phyloP scores from a whole-genome alignment of 2,113 vertebrate species.

The Hypocryptadius cinnamomeus region DNA sequence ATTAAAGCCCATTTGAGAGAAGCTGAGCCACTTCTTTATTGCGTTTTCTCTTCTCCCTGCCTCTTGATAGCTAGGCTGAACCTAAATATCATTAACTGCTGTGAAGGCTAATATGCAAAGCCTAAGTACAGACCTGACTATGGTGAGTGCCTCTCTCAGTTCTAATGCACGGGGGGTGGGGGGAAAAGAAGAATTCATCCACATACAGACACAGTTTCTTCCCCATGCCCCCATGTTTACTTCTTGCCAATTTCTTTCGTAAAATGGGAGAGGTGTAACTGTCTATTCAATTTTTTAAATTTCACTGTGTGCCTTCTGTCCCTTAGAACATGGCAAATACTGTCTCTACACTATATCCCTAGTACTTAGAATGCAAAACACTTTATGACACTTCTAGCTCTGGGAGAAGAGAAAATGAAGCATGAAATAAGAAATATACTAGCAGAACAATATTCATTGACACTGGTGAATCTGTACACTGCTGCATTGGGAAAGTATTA shows the following conservation, averaged over 20 bases:
- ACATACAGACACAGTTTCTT: background rate
- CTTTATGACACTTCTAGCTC: slow-evolving; percentile 60
- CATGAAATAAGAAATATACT: slow-evolving; percentile 70
- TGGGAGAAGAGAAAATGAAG: slow-evolving; percentile 65
- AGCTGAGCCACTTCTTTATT: background rate
- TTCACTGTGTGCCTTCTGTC: background rate
- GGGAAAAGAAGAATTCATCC: background rate
- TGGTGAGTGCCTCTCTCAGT: background rate
- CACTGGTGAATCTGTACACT: slow-evolving; percentile 32
- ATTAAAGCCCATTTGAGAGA: slow-evolving; percentile 25
- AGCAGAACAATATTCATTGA: slow-evolving; percentile 67
- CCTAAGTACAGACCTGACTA: background rate
- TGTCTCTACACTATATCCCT: slow-evolving; percentile 46
- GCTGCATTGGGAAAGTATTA: background rate
- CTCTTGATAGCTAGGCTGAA: background rate
- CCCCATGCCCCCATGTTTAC: background rate
- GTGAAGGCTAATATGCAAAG: background rate
- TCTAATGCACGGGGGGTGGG: fast-evolving
- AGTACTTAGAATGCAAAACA: slow-evolving; percentile 58
- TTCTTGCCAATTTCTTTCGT: background rate
- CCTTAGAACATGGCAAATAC: slow-evolving; percentile 37
- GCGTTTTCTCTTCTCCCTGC: background rate
- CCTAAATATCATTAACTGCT: background rate
- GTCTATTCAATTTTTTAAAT: background rate
- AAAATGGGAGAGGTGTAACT: background rate